Conservation (phyloP, 2,888 invertebrate species). For the Dryomyza anilis region DNA sequence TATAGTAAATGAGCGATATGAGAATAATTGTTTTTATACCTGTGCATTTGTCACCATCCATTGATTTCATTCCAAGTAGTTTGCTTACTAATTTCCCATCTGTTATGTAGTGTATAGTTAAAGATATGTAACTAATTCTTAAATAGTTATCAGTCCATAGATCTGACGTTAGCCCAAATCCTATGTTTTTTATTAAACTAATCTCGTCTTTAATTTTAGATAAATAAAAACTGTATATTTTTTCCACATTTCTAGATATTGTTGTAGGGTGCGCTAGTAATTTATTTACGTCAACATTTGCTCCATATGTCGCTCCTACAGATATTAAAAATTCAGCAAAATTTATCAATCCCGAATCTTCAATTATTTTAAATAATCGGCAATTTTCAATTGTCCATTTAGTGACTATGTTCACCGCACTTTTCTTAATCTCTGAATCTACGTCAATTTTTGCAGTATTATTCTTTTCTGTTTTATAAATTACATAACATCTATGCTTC, state of each 20-base stretch:
- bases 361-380: conserved; percentile 25
- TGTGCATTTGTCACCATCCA: conserved; percentile 29
- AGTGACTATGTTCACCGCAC: conserved; percentile 19
- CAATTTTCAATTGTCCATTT: conserved; percentile 32
- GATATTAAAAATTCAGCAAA: conserved; percentile 18
- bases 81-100: conserved; percentile 24
- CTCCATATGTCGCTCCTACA: conserved; percentile 31
- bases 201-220: conserved; percentile 27
- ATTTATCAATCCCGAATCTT: conserved; percentile 30
- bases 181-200: conserved; percentile 17
- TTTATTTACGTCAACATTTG: conserved; percentile 25
- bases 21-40: conserved; percentile 16
- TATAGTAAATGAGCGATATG: too few relatives aligned
- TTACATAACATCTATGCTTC: conserved; percentile 26
- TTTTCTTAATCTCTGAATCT: conserved; percentile 22
- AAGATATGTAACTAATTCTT: conserved; percentile 21
- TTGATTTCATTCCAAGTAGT: conserved; percentile 27
- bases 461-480: background rate
- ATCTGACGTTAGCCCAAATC: conserved; percentile 30
- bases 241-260: conserved; percentile 28
- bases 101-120: conserved; percentile 33
- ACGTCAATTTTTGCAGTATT: conserved; percentile 19
- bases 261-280: conserved; percentile 31
- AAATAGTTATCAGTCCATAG: conserved; percentile 30
- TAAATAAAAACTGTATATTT: conserved; percentile 13